Evolutionary conservation across 2,888 invertebrate genomes (phyloP), one percentile per base, ranked within the genome.

Genomic region (Tuta absoluta): DNA sequence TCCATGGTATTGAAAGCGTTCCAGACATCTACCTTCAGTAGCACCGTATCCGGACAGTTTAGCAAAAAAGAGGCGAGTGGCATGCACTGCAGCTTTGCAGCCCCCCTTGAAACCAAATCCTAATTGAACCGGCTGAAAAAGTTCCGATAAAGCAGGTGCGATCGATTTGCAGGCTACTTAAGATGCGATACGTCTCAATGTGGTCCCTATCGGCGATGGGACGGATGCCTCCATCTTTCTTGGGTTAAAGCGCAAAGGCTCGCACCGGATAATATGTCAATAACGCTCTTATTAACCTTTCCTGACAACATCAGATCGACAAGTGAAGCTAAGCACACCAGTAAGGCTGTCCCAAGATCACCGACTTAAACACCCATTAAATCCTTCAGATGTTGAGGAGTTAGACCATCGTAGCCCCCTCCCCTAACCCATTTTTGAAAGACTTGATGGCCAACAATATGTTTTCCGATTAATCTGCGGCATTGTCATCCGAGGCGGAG

Each of bases 341-440:
- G 38, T 12, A 62, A 24, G 5, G 17, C 28, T 53, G 21, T 37
- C 8, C 62, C 62, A 19, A 23, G 17, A 38, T 53, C 62, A 2
- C 62, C 62, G 8, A 38, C 38, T 4, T 53, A 62, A 1, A 19
- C 28, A 11, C 53, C 53, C 37, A 53, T 21, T 11, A 62, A 37
- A n/a, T 62, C 62, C 14, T 62, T 62, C 11, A 62, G 38, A n/a
- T 62, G 62, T 51, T 51, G 53, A 12, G 62, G 62, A 23, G 53
- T 19, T 2, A 62, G 41, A 11, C 62, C 62, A n/a, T 62, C 62
- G 0, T 51, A n/a, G 8, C 62, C 62, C 4, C 28, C 58, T 12
- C 28, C 21, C 2, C 38, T 2, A n/a, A n/a, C 1, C 58, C 58
- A 38, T 38, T 58, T 8, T 38, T 21, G 17, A 58, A 58, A 3